phyloP scores from a whole-genome alignment of 2,113 vertebrate genomes.

The Corapipo altera region DNA sequence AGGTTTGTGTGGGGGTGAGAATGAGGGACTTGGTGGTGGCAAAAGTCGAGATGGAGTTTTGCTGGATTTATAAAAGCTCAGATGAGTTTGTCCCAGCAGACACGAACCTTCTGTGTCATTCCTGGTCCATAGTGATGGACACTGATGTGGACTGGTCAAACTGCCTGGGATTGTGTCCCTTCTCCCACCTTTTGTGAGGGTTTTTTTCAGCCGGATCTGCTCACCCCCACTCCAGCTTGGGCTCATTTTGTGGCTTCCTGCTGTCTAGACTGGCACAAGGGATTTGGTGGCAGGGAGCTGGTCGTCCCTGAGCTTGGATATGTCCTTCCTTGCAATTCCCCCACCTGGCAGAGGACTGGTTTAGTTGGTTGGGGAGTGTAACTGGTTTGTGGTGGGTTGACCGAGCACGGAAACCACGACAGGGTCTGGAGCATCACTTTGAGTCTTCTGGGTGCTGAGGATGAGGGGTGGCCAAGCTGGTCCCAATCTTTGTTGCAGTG shows the following conservation, averaged over 20 bases:
- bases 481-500: neutral
- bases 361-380: neutral
- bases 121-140: rapidly evolving
- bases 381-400: rapidly evolving
- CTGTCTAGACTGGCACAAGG: neutral
- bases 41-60: neutral
- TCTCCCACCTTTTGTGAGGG: neutral
- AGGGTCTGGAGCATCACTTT: neutral
- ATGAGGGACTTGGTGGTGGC: neutral
- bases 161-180: neutral
- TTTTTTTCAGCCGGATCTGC: neutral
- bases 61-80: neutral
- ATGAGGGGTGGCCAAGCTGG: neutral
- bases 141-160: rapidly evolving
- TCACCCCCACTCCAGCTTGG: rapidly evolving
- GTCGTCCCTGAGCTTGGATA: rapidly evolving
- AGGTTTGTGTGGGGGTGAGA: neutral
- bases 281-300: neutral
- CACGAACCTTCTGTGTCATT: neutral
- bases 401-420: neutral
- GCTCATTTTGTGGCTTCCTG: neutral
- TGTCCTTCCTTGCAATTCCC: neutral
- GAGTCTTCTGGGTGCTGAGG: neutral
- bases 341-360: neutral
- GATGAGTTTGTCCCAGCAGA: neutral